A percentile compares a stretch with the other conserved stretches of the same genome.
Evolutionary conservation across 1,140 invertebrate genomes (phyloP).

Genomic region (Drosophila hydei): DNA sequence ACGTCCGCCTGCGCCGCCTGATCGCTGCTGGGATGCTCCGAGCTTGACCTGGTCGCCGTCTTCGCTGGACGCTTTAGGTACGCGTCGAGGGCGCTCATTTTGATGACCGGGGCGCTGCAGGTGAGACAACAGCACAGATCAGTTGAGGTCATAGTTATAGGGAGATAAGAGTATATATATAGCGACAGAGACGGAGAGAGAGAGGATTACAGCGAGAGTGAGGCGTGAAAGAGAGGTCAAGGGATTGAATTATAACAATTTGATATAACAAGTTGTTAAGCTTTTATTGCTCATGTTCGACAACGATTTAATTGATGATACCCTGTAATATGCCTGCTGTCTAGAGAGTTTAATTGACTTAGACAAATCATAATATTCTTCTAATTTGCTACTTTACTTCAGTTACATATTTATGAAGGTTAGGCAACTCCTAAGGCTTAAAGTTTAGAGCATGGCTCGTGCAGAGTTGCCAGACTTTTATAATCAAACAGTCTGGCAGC

Average conservation of each 20-base stretch:
- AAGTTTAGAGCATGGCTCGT: too few species aligned
- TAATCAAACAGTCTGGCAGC: background rate
- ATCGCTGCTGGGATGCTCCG: conserved; percentile 30
- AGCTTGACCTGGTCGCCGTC: conserved; percentile 40
- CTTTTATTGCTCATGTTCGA: conserved; percentile 23
- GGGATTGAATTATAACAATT: conserved; percentile 16
- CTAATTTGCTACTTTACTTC: too few species aligned
- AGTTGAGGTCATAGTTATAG: background rate
- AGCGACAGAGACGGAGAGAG: background rate
- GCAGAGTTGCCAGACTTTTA: too few species aligned
- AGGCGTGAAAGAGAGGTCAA: background rate
- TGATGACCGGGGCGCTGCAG: conserved; percentile 27
- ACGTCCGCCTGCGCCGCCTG: conserved; percentile 34
- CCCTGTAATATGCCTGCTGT: background rate
- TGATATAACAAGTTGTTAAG: conserved; percentile 14
- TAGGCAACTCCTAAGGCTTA: too few species aligned
- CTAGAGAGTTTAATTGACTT: too few species aligned
- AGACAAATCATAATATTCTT: too few species aligned
- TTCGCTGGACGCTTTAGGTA: conserved; percentile 44
- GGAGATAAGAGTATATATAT: background rate
- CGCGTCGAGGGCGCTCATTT: conserved; percentile 30
- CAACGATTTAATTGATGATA: conserved; percentile 26
- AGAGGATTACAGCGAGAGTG: background rate
- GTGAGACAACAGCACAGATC: background rate
- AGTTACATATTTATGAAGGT: too few species aligned